Evolutionary conservation across 2,113 vertebrate species (phyloP).

Genomic region (Amphiprion ocellaris): DNA sequence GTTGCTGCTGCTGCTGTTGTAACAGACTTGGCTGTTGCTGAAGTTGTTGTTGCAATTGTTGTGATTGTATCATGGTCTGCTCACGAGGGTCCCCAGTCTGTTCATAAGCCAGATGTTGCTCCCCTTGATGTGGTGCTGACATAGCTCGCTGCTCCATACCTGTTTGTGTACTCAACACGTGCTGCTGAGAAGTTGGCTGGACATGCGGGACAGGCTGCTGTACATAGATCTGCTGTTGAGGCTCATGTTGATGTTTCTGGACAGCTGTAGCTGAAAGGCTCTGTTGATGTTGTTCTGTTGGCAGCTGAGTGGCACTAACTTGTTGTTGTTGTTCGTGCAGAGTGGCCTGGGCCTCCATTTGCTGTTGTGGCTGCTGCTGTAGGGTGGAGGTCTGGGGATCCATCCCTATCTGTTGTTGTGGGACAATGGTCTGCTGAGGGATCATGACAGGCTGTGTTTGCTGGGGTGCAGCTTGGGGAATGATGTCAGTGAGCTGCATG

Average conservation of each 20-base stretch:
- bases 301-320: slow-evolving; percentile 57
- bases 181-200: slow-evolving; percentile 68
- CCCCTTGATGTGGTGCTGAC: slow-evolving; percentile 60
- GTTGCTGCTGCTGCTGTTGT: slow-evolving; percentile 69
- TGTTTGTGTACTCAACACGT: slow-evolving; percentile 59
- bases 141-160: slow-evolving; percentile 68
- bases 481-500: slow-evolving; percentile 77
- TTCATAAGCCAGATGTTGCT: slow-evolving; percentile 60
- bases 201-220: slow-evolving; percentile 52
- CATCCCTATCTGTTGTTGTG: slow-evolving; percentile 79
- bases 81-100: slow-evolving; percentile 65
- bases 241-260: slow-evolving; percentile 68
- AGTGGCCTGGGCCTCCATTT: slow-evolving; percentile 75
- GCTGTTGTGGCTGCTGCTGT: slow-evolving; percentile 73
- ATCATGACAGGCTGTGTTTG: slow-evolving; percentile 75
- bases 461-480: slow-evolving; percentile 77
- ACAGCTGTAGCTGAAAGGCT: slow-evolving; percentile 63
- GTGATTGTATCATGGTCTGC: slow-evolving; percentile 67
- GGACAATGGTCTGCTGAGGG: slow-evolving; percentile 79
- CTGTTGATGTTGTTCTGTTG: slow-evolving; percentile 70
- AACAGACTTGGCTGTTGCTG: slow-evolving; percentile 73
- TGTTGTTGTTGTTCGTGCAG: slow-evolving; percentile 76
- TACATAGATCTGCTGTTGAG: slow-evolving; percentile 74
- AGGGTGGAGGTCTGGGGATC: slow-evolving; percentile 74
- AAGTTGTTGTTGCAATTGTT: slow-evolving; percentile 71